Evolutionary conservation across 2,888 invertebrate species (phyloP).

Genomic region (Campoplex capitator): DNA sequence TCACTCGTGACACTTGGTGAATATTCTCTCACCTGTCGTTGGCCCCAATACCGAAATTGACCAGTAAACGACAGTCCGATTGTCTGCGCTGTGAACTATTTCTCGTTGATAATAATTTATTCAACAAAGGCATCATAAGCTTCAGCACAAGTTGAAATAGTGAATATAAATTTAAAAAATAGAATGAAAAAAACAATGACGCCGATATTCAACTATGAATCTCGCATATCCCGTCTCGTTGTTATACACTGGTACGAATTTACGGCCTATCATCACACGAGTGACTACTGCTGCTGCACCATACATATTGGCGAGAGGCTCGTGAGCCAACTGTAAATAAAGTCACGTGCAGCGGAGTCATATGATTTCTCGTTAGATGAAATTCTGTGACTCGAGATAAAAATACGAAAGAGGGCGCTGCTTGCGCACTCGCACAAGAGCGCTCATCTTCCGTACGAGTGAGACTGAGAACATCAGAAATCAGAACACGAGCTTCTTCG

Average conservation of each 20-base stretch:
- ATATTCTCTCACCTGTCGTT: slow-evolving; percentile 76
- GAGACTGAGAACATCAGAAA: background rate
- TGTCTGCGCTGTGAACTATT: slow-evolving; percentile 83
- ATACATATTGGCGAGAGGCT: slow-evolving; percentile 78
- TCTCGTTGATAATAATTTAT: slow-evolving; percentile 89
- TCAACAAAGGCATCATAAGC: slow-evolving; percentile 90
- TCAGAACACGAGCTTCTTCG: background rate
- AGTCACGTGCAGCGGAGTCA: slow-evolving; percentile 84
- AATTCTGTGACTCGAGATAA: slow-evolving; percentile 39
- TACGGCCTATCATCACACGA: slow-evolving; percentile 78
- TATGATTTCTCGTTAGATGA: slow-evolving; percentile 79
- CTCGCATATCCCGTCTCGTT: slow-evolving; percentile 75
- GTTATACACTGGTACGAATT: slow-evolving; percentile 66
- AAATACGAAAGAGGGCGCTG: slow-evolving; percentile 28
- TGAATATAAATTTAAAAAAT: slow-evolving; percentile 49
- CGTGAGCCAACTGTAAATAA: slow-evolving; percentile 84
- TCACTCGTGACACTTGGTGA: slow-evolving; percentile 45
- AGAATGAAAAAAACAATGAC: slow-evolving; percentile 28
- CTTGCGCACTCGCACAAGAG: background rate
- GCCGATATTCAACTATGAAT: slow-evolving; percentile 70
- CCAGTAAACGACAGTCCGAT: slow-evolving; percentile 66
- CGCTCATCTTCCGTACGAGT: background rate
- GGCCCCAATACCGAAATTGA: slow-evolving; percentile 68
- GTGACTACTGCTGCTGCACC: slow-evolving; percentile 77
- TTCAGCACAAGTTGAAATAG: background rate